A percentile compares a stretch with the other conserved stretches of the same genome.
phyloP scores from a whole-genome alignment of 2,113 vertebrate species.

The Gallinago undulata region DNA sequence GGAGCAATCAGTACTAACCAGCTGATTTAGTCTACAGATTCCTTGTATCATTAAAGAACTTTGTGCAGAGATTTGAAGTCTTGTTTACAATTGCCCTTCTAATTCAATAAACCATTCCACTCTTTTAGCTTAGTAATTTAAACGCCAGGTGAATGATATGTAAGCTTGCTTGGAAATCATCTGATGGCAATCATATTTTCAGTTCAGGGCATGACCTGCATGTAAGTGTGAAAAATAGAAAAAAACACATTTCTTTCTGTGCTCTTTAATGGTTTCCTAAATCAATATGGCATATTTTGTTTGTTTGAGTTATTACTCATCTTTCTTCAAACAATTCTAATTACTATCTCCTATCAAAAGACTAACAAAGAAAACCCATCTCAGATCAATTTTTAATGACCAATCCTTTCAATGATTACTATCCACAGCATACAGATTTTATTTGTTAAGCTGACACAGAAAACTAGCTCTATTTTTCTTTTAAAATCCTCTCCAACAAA shows the following conservation, averaged over 20 bases:
- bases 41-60: not conserved
- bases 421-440: slow-evolving; percentile 42
- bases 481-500: slow-evolving; percentile 21
- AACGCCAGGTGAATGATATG: not conserved
- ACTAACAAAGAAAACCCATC: slow-evolving; percentile 34
- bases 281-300: slow-evolving; percentile 17
- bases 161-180: not conserved
- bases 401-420: slow-evolving; percentile 52
- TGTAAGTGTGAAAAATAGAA: slow-evolving; percentile 1
- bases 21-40: not conserved
- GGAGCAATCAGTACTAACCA: not conserved
- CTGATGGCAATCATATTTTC: slow-evolving; percentile 10
- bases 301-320: slow-evolving; percentile 17
- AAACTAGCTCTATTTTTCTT: slow-evolving; percentile 56
- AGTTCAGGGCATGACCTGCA: not conserved
- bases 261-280: slow-evolving; percentile 20
- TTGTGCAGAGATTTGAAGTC: not conserved
- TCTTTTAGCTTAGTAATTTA: not conserved
- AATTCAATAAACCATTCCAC: not conserved
- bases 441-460: slow-evolving; percentile 61
- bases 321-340: slow-evolving; percentile 62
- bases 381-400: slow-evolving; percentile 58
- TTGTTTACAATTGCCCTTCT: not conserved
- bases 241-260: not conserved
- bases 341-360: slow-evolving; percentile 53